phyloP scores from a whole-genome alignment of 2,113 vertebrate genomes.

The Edolisoma coerulescens region DNA sequence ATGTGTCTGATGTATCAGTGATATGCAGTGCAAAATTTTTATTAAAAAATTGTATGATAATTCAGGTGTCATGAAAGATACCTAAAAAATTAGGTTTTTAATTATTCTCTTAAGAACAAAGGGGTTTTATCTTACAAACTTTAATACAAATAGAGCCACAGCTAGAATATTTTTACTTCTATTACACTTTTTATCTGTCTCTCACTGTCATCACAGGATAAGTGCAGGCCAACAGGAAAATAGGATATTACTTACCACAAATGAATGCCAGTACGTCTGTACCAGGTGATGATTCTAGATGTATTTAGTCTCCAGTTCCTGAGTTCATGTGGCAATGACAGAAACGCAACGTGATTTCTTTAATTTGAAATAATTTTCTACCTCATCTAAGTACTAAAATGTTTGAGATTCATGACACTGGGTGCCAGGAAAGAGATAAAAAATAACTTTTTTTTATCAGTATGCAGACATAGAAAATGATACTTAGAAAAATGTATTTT shows the following conservation, averaged over 20 bases:
- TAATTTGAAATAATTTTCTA: not conserved
- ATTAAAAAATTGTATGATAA: not conserved
- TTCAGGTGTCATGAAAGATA: not conserved
- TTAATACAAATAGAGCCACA: not conserved
- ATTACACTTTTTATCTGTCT: not conserved
- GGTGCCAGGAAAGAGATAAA: not conserved
- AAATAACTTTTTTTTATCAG: not conserved
- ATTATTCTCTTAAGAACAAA: not conserved
- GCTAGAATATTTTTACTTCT: not conserved
- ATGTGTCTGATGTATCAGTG: not conserved
- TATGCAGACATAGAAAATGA: not conserved
- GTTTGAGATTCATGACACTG: not conserved
- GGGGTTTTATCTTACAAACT: not conserved
- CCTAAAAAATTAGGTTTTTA: not conserved
- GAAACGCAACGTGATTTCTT: fast-evolving
- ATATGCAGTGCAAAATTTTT: not conserved
- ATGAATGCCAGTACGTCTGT: not conserved
- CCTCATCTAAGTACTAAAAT: not conserved
- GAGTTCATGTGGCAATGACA: not conserved
- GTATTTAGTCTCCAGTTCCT: not conserved
- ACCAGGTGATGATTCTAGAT: not conserved
- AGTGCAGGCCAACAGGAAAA: not conserved
- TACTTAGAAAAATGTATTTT: not conserved
- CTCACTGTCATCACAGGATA: not conserved
- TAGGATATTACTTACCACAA: not conserved